These are phyloP conservation scores for Apis laboriosa DNA, from an alignment of 1,140 invertebrate genomes.

Conservation along the genomic window DNA sequence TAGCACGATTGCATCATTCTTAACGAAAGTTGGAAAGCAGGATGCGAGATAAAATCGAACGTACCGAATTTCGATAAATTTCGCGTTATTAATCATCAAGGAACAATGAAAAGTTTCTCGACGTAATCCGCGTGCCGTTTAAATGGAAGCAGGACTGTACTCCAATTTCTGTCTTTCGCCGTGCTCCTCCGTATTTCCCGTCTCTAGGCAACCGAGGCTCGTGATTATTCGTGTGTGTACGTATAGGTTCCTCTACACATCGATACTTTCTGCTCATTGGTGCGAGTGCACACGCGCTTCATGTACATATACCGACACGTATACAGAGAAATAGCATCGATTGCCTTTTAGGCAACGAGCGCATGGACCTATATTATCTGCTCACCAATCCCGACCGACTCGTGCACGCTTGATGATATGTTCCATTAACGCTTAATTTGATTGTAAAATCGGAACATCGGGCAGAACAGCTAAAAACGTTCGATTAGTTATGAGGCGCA, in stretches of 20 bases:
- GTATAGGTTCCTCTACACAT: neutral
- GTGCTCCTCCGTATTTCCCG: conserved; percentile 56
- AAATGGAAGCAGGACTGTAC: conserved; percentile 50
- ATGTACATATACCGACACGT: conserved; percentile 11
- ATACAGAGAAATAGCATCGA: conserved; percentile 49
- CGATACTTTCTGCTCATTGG: too few relatives aligned
- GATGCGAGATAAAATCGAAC: neutral
- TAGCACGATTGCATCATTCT: neutral
- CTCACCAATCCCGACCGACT: conserved; percentile 27
- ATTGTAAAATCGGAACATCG: conserved; percentile 30
- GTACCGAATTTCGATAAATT: neutral
- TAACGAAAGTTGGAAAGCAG: neutral
- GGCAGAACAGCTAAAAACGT: conserved; percentile 17
- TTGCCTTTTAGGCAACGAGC: conserved; percentile 47
- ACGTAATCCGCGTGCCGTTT: conserved; percentile 28
- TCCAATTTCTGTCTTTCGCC: conserved; percentile 30
- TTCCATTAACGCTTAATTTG: conserved; percentile 48
- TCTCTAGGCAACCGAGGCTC: conserved; percentile 57
- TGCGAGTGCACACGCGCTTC: conserved; percentile 6
- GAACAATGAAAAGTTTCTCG: neutral
- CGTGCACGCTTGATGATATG: conserved; percentile 35
- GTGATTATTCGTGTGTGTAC: conserved; percentile 3
- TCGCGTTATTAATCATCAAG: conserved; percentile 16
- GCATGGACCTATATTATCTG: conserved; percentile 39
- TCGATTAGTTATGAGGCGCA: neutral